Evolutionary conservation across 2,888 invertebrate genomes (phyloP).

Genomic region (Steinernema hermaphroditum): DNA sequence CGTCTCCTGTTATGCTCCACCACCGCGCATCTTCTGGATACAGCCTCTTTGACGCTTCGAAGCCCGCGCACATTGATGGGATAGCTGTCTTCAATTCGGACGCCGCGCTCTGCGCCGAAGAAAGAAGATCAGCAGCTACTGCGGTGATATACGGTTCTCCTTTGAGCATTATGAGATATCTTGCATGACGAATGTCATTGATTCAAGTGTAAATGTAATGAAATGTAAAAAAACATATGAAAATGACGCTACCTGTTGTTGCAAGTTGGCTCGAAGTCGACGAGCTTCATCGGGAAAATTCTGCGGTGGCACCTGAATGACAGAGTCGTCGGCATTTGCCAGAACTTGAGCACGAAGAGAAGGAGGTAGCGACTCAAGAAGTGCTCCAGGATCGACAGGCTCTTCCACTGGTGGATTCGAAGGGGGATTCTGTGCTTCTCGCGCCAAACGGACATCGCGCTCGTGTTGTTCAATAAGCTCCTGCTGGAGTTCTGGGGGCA

Average conservation of each 20-base stretch:
- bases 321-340: slow-evolving; percentile 87
- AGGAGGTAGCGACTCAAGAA: slow-evolving; percentile 80
- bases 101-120: no score
- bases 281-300: slow-evolving; percentile 83
- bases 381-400: slow-evolving; percentile 78
- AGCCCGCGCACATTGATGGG: no score
- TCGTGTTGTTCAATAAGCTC: slow-evolving; percentile 69
- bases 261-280: slow-evolving; percentile 78
- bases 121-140: no score
- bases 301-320: slow-evolving; percentile 76
- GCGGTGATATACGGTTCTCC: no score
- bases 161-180: no score
- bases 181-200: no score
- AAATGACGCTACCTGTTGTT: slow-evolving; percentile 53
- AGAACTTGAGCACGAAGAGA: slow-evolving; percentile 81
- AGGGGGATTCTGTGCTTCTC: slow-evolving; percentile 52
- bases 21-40: no score
- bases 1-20: no score
- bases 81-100: no score
- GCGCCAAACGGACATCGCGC: slow-evolving; percentile 39
- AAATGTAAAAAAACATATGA: not conserved
- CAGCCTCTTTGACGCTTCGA: no score
- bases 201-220: no score
- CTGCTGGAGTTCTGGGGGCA: slow-evolving; percentile 83
- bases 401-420: slow-evolving; percentile 32